A percentile compares a stretch with the other conserved stretches of the same genome.
These are phyloP conservation scores for Papio anubis DNA, from an alignment of 2,113 vertebrate genomes.

Conservation along the genomic window DNA sequence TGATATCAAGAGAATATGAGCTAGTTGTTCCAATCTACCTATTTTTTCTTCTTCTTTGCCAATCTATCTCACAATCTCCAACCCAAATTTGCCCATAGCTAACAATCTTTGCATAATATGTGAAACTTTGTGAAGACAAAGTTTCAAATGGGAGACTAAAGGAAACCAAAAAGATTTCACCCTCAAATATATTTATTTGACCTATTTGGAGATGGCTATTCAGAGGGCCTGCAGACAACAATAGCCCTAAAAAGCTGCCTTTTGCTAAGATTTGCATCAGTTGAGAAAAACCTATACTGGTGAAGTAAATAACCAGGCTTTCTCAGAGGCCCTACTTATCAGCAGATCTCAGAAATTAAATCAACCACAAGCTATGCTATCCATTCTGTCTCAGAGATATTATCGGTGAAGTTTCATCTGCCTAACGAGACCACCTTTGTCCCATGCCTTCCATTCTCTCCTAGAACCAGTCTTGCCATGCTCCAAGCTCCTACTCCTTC, in stretches of 20 bases:
- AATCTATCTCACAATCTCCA: neutral
- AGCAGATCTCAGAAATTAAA: neutral
- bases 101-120: neutral
- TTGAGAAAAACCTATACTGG: neutral
- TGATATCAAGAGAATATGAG: neutral
- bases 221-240: neutral
- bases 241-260: neutral
- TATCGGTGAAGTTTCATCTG: neutral
- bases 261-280: neutral
- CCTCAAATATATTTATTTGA: neutral
- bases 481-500: neutral
- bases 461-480: neutral
- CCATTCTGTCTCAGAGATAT: neutral
- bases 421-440: neutral
- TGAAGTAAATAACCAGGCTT: neutral
- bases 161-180: neutral
- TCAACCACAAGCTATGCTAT: neutral
- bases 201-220: neutral
- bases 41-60: neutral
- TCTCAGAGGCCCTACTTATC: neutral
- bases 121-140: neutral
- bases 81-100: neutral
- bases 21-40: neutral
- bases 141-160: neutral
- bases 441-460: neutral